Evolutionary conservation across 2,888 invertebrate species (phyloP).

Genomic region (Agelastica alni): DNA sequence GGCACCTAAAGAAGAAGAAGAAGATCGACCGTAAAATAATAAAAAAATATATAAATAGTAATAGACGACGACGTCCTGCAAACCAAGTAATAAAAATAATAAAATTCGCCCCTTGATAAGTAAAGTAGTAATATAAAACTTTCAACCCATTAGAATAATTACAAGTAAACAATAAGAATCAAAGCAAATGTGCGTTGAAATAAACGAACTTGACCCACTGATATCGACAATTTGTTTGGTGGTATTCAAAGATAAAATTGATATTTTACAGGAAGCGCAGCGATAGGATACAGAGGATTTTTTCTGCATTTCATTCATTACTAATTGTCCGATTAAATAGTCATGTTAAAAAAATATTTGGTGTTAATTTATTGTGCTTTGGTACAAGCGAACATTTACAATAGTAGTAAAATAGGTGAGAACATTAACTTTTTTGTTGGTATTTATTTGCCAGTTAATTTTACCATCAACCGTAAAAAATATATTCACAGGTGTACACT

Average conservation of each 20-base stretch:
- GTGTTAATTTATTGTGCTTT: background rate
- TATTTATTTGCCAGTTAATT: background rate
- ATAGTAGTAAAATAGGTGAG: constrained; percentile 34
- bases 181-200: background rate
- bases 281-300: background rate
- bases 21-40: no score
- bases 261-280: background rate
- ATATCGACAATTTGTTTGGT: background rate
- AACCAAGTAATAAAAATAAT: no score
- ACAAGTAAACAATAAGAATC: no score
- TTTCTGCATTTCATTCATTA: background rate
- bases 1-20: no score
- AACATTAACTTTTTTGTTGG: constrained; percentile 4
- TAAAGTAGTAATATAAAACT: no score
- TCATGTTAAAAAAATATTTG: constrained; percentile 9
- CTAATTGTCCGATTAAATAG: background rate
- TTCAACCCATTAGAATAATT: no score
- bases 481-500: no score
- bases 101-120: no score
- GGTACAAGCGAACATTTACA: constrained; percentile 26
- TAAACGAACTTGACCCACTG: background rate
- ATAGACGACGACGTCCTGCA: no score
- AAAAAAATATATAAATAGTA: no score
- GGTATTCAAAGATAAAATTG: background rate
- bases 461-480: no score